A percentile compares a stretch with the other conserved stretches of the same genome.
These are phyloP conservation scores for Crypturellus undulatus DNA, from an alignment of 2,113 vertebrate genomes.

Conservation along the genomic window DNA sequence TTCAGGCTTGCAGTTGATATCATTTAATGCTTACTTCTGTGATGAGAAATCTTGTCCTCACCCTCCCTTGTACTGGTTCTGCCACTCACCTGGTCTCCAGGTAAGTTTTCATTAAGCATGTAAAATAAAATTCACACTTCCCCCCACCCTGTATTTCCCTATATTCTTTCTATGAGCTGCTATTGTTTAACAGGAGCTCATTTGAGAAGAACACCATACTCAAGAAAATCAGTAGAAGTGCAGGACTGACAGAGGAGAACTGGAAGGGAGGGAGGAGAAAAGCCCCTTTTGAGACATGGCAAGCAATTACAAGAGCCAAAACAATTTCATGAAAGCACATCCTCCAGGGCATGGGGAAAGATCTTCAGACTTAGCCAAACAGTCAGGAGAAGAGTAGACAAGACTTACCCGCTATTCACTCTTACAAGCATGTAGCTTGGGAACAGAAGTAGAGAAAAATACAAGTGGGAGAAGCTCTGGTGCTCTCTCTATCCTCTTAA, in stretches of 20 bases:
- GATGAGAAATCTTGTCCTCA: background rate
- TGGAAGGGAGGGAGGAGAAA: background rate
- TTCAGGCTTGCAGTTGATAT: background rate
- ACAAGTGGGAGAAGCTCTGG: background rate
- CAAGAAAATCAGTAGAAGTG: background rate
- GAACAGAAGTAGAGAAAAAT: background rate
- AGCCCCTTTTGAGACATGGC: background rate
- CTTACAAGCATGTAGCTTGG: background rate
- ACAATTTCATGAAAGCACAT: background rate
- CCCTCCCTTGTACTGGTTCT: background rate
- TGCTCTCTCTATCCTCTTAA: background rate
- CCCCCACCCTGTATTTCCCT: fast-evolving
- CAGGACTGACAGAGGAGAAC: background rate
- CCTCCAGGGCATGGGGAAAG: background rate
- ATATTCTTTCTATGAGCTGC: background rate
- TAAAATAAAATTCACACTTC: background rate
- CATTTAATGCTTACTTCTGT: background rate
- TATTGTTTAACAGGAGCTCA: background rate
- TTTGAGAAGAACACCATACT: background rate
- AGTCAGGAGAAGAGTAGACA: background rate
- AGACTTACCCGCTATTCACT: background rate
- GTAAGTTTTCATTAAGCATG: background rate
- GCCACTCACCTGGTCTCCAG: fast-evolving
- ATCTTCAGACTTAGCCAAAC: background rate
- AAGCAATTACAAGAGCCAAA: background rate